These are phyloP conservation scores for Venusia cambrica DNA, from an alignment of 2,888 invertebrate genomes.

Conservation along the genomic window DNA sequence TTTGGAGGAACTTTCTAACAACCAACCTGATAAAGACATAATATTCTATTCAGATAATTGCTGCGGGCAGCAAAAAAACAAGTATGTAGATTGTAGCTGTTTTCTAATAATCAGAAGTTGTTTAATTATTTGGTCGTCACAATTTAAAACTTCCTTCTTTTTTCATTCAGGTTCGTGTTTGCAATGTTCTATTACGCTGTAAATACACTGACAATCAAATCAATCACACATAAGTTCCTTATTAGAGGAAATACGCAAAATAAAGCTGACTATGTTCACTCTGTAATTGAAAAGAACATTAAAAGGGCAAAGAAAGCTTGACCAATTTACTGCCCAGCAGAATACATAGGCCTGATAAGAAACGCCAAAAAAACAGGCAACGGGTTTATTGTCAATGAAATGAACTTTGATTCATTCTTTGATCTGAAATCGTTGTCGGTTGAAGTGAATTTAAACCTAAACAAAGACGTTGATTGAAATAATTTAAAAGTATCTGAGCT, in stretches of 20 bases:
- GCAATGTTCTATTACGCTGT: constrained; percentile 27
- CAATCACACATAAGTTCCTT: constrained; percentile 20
- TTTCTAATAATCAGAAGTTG: no score
- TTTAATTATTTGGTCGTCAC: no score
- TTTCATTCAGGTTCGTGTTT: constrained; percentile 16
- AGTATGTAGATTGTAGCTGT: background rate
- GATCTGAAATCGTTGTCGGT: constrained; percentile 4
- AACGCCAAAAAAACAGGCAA: constrained; percentile 5
- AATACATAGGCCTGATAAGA: constrained; percentile 2
- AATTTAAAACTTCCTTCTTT: background rate
- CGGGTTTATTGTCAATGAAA: constrained; percentile 4
- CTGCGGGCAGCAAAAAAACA: constrained; percentile 32
- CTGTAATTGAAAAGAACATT: constrained; percentile 5
- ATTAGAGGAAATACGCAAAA: constrained; percentile 19
- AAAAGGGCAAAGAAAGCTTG: constrained; percentile 6
- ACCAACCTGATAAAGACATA: constrained; percentile 23
- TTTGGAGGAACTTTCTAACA: constrained; percentile 19
- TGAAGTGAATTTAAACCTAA: constrained; percentile 7
- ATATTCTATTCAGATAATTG: constrained; percentile 29
- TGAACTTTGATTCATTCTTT: constrained; percentile 5
- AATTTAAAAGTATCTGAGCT: constrained; percentile 15
- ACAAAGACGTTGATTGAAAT: constrained; percentile 22
- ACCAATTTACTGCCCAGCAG: constrained; percentile 5
- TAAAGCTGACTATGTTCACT: constrained; percentile 1
- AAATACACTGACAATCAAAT: constrained; percentile 17